Base-by-base conservation (phyloP, 1,140 invertebrate species). In the Colletes gigas region DNA sequence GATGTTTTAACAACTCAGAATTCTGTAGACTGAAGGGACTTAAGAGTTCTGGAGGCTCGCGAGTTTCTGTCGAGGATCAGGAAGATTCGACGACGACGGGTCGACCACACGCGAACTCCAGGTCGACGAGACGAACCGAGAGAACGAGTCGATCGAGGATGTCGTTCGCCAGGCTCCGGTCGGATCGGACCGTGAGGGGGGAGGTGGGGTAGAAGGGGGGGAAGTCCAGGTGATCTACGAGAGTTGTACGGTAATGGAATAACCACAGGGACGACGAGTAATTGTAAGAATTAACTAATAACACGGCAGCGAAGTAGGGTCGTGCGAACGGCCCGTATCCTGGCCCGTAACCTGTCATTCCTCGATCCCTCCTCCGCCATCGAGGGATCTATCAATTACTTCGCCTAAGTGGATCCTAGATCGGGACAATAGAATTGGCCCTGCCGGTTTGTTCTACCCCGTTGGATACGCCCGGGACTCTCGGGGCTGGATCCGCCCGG, bases 231-330 rank as follows among this genome's bases (percentile, higher is more conserved):
- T 89, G 85, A 89, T 89, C 88, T 89, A 88, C 83, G 83, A 83
- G 84, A 84, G 78, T 75, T 87, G 81, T 60, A 89, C 83, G 85
- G 87, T 90, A 90, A 90, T 90, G 85, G 89, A 90, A 90, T 90
- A 90, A 90, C 87, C 88, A 89, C 83, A 90, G 89, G 89, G 88
- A 90, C 87, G 89, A 90, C 85, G 82, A 87, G 88, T 90, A 88
- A 90, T 90, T 90, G 89, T 90, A 90, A 90, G 89, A 89, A 90
- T 90, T 88, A 90, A 90, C 88, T 90, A 90, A 90, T 90, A 90
- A 90, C 88, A 90, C 88, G 87, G 84, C 86, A 89, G 87, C 73
- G 89, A 89, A 89, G 88, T 88, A 89, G 89, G 89, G 89, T 90
- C 89, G 88, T 90, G 89, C 89, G 89, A 90, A 90, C 86, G 70